Percentiles rank a stretch among this genome's conserved stretches.
phyloP scores from a whole-genome alignment of 2,888 invertebrate genomes.

The Branchellion lobata region DNA sequence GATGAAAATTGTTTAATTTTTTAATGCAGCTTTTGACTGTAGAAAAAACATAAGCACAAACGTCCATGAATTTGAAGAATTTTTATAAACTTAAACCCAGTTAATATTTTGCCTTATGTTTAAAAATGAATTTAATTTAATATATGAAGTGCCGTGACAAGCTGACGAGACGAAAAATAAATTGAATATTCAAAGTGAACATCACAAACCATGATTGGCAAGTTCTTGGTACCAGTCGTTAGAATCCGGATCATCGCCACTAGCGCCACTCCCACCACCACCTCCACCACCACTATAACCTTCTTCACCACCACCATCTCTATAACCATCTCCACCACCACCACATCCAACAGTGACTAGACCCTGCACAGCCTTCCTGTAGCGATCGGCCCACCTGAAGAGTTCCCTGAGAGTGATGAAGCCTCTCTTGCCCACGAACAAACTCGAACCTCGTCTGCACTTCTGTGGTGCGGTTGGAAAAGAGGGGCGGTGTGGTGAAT shows the following conservation, averaged over 20 bases:
- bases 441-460: slow-evolving; percentile 77
- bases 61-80: not conserved
- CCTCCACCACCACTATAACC: not conserved
- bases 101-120: too few species aligned
- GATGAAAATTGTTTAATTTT: too few species aligned
- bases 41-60: not conserved
- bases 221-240: slow-evolving; percentile 97
- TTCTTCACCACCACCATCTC: not conserved
- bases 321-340: too few species aligned
- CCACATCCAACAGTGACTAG: slow-evolving; percentile 54
- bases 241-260: slow-evolving; percentile 61
- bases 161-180: too few species aligned
- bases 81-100: not conserved
- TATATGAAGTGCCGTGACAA: too few species aligned
- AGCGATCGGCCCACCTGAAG: slow-evolving; percentile 92
- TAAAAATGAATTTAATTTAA: too few species aligned
- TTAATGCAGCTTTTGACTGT: not conserved
- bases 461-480: slow-evolving; percentile 63
- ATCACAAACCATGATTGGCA: slow-evolving; percentile 69
- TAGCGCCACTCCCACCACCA: slow-evolving; percentile 62
- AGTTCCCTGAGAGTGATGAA: slow-evolving; percentile 92
- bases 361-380: slow-evolving; percentile 65
- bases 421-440: slow-evolving; percentile 83
- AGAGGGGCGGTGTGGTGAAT: too few species aligned
- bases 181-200: not conserved